These are phyloP conservation scores for Pseudorasbora parva DNA, from an alignment of 2,113 vertebrate genomes.

Conservation along the genomic window DNA sequence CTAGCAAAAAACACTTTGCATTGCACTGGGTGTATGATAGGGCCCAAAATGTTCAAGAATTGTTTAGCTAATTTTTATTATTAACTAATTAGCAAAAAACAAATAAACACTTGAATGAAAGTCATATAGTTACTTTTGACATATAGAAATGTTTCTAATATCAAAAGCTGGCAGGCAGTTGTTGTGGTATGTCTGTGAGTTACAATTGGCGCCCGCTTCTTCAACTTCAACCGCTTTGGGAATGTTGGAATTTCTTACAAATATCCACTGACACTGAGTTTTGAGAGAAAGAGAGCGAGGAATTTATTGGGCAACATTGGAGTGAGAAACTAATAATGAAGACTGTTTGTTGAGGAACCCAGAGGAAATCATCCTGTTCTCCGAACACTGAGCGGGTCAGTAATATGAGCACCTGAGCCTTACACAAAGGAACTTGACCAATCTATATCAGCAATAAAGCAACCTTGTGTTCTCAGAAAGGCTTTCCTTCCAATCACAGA, in stretches of 20 bases:
- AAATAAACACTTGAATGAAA: background rate
- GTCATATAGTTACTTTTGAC: background rate
- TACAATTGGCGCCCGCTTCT: background rate
- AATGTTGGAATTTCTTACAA: conserved; percentile 26
- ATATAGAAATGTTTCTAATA: background rate
- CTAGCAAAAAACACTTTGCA: too few species aligned
- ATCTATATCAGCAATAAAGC: conserved; percentile 32
- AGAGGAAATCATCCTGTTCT: conserved; percentile 35
- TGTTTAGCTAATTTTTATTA: too few species aligned
- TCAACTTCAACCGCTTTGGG: background rate
- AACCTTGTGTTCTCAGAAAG: background rate
- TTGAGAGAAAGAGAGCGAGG: background rate
- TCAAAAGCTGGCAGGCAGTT: background rate
- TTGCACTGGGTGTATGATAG: too few species aligned
- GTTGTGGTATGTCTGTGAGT: background rate
- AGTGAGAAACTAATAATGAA: conserved; percentile 38
- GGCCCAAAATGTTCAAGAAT: too few species aligned
- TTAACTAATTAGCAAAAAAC: background rate
- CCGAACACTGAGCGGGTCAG: background rate
- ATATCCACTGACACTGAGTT: conserved; percentile 19
- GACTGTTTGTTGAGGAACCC: conserved; percentile 44
- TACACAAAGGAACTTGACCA: conserved; percentile 36
- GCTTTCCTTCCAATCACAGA: background rate
- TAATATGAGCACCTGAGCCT: conserved; percentile 32
- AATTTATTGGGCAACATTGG: conserved; percentile 39